Percentiles rank a stretch among this genome's conserved stretches.
Conservation (phyloP, 2,113 vertebrate genomes). For the Fregata magnificens region DNA sequence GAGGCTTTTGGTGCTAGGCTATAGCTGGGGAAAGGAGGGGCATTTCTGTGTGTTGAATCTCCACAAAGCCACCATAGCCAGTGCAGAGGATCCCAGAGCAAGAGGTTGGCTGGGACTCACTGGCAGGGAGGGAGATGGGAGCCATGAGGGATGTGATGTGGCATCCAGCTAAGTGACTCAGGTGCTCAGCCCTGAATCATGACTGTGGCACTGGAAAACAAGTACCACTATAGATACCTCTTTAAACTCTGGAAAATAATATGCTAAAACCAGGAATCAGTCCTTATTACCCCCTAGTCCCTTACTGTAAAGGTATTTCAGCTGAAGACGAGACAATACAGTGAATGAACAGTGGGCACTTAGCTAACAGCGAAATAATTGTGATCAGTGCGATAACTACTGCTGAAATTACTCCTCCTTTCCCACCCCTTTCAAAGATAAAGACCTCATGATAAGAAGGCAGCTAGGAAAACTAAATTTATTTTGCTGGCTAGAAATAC, state of each 20-base stretch:
- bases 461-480: not conserved
- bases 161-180: not conserved
- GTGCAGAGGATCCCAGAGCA: not conserved
- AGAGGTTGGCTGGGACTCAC: not conserved
- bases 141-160: accelerated
- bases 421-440: not conserved
- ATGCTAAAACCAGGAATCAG: not conserved
- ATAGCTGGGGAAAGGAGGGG: not conserved
- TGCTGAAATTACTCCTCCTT: slow-evolving; percentile 6
- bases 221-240: not conserved
- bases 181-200: not conserved
- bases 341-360: not conserved
- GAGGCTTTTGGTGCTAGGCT: not conserved
- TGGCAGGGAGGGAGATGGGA: not conserved
- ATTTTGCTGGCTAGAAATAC: slow-evolving; percentile 3
- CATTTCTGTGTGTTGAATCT: not conserved
- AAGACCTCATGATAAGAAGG: not conserved
- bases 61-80: not conserved
- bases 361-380: not conserved
- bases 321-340: not conserved
- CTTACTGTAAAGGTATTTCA: not conserved
- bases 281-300: not conserved
- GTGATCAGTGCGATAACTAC: not conserved
- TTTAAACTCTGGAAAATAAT: not conserved
- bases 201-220: not conserved